Evolutionary conservation across 2,113 vertebrate genomes (phyloP), one percentile per base, ranked within the genome.

Genomic region (Neogobius melanostomus): DNA sequence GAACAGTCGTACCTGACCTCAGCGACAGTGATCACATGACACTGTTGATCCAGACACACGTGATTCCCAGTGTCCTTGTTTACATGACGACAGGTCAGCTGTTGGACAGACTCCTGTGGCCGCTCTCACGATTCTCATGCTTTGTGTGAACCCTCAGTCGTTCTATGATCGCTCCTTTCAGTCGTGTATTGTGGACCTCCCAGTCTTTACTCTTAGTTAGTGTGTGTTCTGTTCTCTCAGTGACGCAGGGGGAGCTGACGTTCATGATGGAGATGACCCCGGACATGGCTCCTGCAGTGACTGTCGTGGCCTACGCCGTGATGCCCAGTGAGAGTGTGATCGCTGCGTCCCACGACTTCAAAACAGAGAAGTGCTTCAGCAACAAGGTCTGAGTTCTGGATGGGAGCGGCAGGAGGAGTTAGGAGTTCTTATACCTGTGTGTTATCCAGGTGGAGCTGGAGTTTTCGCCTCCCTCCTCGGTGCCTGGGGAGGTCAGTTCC

Each of bases 251-350:
- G 2, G 69, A 81, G 15, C 1, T 95, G 64, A 82, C 90, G 0
- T 86, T 98, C 12, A 76, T 73, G 1, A 7, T 98, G 51, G 14
- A 15, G 6, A 71, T 93, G 69, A 72, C 54, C 1, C 46, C 92
- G 54, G 92, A 93, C 0, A 68, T 96, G 73, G 79, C 84, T 9
- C 92, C 95, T n/a, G 51, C 15, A 0, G 15, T 92, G 46, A 82
- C 87, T 42, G 0, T 96, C 16, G 64, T 98, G 15, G 74, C 89
- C 1, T 97, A 95, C 36, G 86, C 89, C 0, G 43, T 96, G 9
- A 93, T 97, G 61, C 92, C 93, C 51, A 85, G 52, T 14, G 87
- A 92, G 52, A 92, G 88, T 5, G 82, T 97, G 57, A 80, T 96
- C 9, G 94, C 94, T 6, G 79, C 94, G 51, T 94, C 82, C 21